Evolutionary conservation across 2,113 vertebrate species (phyloP), one percentile per base, ranked within the genome.

Genomic region (Urocynchramus pylzowi): DNA sequence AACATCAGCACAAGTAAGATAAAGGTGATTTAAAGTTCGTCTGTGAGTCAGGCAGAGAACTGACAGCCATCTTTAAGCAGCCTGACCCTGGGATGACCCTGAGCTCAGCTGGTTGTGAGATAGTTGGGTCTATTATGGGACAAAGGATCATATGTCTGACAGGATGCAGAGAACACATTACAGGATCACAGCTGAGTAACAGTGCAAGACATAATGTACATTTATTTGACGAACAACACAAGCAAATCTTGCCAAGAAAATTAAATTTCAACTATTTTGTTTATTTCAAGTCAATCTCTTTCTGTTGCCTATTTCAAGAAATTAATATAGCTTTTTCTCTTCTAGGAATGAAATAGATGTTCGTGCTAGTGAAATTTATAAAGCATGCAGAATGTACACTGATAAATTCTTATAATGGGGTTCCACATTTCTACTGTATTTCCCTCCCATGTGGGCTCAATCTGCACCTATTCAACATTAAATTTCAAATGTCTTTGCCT

Each of bases 41-140:
- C 89, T 96, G 92, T 96, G 93, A 94, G 77, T 96, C 96, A 94
- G 96, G 93, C 91, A 91, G 79, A 90, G 94, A 98, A 98, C 89
- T 98, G 98, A 98, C 98, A 98, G 97, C 97, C 97, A 95, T 98
- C 98, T 98, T 97, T 98, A 98, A 96, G 97, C 98, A 98, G 95
- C 53, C 49, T 98, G 98, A 98, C 98, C 98, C 97, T 71, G 95
- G 97, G 87, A 97, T 98, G 98, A 98, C 98, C 98, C 98, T 89
- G 90, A 94, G 96, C 97, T 97, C 98, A 97, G 97, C 97, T 98
- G 98, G 97, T 95, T 96, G 97, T 70, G 80, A 98, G 97, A 97
- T 95, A 98, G 97, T 95, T 95, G 90, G 97, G 97, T 96, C 95
- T 97, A 97, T 97, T 94, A 89, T 71, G 89, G 96, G 96, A 97